phyloP scores from a whole-genome alignment of 2,888 invertebrate species.

The Coenonympha glycerion region DNA sequence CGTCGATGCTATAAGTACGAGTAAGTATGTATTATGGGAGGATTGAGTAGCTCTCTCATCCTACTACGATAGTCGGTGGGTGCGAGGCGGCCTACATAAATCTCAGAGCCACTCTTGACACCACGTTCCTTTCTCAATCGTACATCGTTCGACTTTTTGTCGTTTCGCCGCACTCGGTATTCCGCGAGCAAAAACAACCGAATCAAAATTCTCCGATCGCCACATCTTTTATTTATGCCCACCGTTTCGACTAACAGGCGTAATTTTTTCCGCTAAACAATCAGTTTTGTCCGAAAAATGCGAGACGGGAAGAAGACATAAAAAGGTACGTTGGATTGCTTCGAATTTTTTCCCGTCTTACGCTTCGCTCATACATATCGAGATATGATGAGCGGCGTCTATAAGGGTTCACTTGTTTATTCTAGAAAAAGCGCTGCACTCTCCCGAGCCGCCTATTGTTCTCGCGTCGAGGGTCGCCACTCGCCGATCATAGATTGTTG shows the following conservation, averaged over 20 bases:
- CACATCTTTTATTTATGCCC: conserved; percentile 72
- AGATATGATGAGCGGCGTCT: conserved; percentile 55
- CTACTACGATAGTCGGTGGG: conserved; percentile 23
- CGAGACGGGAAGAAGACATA: conserved; percentile 67
- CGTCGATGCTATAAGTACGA: too few relatives aligned
- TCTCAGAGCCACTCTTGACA: conserved; percentile 51
- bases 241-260: conserved; percentile 69
- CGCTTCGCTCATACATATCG: conserved; percentile 50
- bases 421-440: conserved; percentile 37
- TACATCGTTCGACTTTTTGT: conserved; percentile 54
- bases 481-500: conserved; percentile 27
- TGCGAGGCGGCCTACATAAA: conserved; percentile 49
- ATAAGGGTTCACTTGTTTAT: conserved; percentile 28
- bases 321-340: conserved; percentile 59
- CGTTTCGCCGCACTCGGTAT: conserved; percentile 54
- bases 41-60: neutral
- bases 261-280: conserved; percentile 76
- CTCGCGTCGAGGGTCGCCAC: conserved; percentile 24
- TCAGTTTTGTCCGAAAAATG: conserved; percentile 75
- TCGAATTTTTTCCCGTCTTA: conserved; percentile 50
- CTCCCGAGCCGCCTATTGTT: conserved; percentile 34
- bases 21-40: too few relatives aligned
- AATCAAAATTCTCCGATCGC: conserved; percentile 69
- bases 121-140: conserved; percentile 61
- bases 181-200: conserved; percentile 56